Percentiles rank a stretch among this genome's conserved stretches.
These are phyloP conservation scores for Tupaia chinensis DNA, from an alignment of 2,113 vertebrate genomes.

Conservation along the genomic window DNA sequence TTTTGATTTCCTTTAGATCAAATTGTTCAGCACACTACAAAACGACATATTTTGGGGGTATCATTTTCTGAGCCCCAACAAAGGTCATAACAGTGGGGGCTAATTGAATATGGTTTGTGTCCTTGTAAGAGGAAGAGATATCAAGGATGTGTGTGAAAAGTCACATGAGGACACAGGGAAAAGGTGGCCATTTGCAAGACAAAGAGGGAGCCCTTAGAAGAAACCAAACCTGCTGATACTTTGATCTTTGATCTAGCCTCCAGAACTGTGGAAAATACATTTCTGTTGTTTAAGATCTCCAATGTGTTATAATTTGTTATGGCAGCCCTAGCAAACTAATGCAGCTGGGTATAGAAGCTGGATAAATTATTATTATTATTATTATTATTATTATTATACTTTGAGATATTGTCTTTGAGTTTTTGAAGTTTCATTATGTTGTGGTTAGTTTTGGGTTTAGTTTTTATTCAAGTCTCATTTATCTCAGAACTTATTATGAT, in stretches of 20 bases:
- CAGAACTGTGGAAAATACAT: background rate
- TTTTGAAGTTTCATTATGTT: background rate
- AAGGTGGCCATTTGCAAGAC: background rate
- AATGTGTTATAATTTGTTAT: too few species aligned
- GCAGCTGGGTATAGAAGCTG: background rate
- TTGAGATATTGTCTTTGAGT: constrained; percentile 15
- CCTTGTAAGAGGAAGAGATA: background rate
- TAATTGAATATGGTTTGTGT: background rate
- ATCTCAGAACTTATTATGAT: background rate
- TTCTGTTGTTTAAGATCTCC: background rate
- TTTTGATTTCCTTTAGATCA: too few species aligned
- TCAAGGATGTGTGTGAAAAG: too few species aligned
- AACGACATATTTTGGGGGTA: too few species aligned
- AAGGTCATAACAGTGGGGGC: background rate
- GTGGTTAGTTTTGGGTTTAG: background rate
- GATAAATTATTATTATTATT: too few species aligned
- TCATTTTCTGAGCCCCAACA: too few species aligned
- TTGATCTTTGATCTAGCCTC: background rate
- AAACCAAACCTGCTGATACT: background rate
- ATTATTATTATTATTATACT: background rate
- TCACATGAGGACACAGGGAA: background rate
- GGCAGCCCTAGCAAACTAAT: background rate
- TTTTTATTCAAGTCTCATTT: constrained; percentile 7
- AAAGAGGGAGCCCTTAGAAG: background rate
- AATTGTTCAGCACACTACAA: too few species aligned